A percentile compares a stretch with the other conserved stretches of the same genome.
These are phyloP conservation scores for Halcyon chelicuti DNA, from an alignment of 2,797 vertebrate species.

Conservation along the genomic window DNA sequence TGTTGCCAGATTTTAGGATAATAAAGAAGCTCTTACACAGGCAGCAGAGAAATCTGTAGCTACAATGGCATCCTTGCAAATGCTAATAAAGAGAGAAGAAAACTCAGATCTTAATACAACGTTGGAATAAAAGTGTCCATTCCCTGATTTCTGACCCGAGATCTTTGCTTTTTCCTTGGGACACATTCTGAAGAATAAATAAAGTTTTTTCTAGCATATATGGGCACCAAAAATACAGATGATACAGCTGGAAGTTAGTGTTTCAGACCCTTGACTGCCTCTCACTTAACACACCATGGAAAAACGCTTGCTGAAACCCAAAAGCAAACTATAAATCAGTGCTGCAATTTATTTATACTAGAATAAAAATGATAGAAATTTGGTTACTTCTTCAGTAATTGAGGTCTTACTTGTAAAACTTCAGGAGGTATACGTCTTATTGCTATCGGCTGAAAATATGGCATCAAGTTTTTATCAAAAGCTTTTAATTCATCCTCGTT, in stretches of 20 bases:
- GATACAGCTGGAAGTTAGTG: neutral
- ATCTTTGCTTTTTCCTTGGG: neutral
- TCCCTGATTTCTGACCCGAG: neutral
- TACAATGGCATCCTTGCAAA: neutral
- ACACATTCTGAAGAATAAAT: neutral
- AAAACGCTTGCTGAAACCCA: neutral
- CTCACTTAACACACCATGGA: neutral
- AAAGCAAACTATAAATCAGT: neutral
- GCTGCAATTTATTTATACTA: neutral
- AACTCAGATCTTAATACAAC: neutral
- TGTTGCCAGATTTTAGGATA: conserved; percentile 42
- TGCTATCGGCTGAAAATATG: conserved; percentile 80
- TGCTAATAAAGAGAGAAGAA: conserved; percentile 21
- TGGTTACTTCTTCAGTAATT: conserved; percentile 3
- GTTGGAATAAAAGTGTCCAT: neutral
- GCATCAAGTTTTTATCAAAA: conserved; percentile 79
- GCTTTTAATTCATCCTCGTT: conserved; percentile 77
- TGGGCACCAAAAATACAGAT: neutral
- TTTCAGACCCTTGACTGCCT: neutral
- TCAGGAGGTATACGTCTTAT: conserved; percentile 78
- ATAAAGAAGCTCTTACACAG: neutral
- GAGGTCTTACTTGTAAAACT: conserved; percentile 81
- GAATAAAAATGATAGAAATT: neutral
- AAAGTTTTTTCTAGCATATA: neutral
- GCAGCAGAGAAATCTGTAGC: neutral